Evolutionary conservation across 1,140 invertebrate species (phyloP), one percentile per base, ranked within the genome.

Genomic region (Zaprionus davidi): DNA sequence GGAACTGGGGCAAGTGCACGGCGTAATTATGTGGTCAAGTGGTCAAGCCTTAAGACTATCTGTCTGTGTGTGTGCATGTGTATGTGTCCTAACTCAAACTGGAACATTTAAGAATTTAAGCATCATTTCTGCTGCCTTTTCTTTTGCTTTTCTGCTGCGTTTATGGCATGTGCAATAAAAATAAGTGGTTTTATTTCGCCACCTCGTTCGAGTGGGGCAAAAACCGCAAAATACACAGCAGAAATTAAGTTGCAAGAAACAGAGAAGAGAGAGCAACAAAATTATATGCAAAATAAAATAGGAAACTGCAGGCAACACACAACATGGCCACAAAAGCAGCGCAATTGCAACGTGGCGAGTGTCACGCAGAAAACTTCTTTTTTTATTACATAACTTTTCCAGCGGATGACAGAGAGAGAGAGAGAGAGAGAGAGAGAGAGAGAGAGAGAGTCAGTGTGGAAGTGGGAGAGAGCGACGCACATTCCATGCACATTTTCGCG

Each of bases 11-110:
- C 69, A 84, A 87, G 81, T 81, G 84, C 81, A 88, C 58, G 69
- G 71, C 74, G 84, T 87, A 87, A 87, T 87, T 87, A 87, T 90
- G 84, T 90, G 84, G 84, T 87, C 81, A 79, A 71, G 73, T 72
- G 78, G 84, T 78, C 69, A 69, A 57, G 76, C 58, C 62, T 71
- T 70, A 69, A 82, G 58, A 71, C 46, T 59, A 17, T 17, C 55
- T 41, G 13, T 49, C 17, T 74, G 67, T 51, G 26, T 64, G 62
- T 28, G 17, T 69, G 44, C 60, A 31, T 67, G 34, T 34, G 57
- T 36, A 44, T 56, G 22, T 22, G 46, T 28, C 20, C 38, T 28
- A 74, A 41, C 51, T 71, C 58, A 31, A 51, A 46, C 53, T 57
- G 73, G 41, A 7, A 5, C 59, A 28, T 60, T 65, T 62, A 60